Conservation (phyloP, 2,797 vertebrate species). For the Microctenopoma steveboyesi region DNA sequence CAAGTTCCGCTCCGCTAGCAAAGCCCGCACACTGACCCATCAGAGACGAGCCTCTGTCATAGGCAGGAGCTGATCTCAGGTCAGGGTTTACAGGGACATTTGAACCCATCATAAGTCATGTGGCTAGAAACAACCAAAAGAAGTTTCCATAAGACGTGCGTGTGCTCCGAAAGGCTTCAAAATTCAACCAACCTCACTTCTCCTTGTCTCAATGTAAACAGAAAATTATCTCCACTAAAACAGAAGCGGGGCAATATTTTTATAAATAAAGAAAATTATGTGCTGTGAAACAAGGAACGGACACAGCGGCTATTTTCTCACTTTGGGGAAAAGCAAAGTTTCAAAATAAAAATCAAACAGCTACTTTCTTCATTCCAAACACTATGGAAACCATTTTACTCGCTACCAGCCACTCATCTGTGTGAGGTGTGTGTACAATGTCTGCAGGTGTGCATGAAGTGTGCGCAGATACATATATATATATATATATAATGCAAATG, state of each 20-base stretch:
- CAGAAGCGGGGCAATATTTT: slow-evolving; percentile 3
- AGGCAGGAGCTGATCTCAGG: slow-evolving; percentile 6
- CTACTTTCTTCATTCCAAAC: slow-evolving; percentile 11
- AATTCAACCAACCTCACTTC: slow-evolving; percentile 9
- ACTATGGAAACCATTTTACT: slow-evolving; percentile 73
- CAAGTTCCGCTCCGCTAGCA: slow-evolving; percentile 56
- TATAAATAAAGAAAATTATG: slow-evolving; percentile 26
- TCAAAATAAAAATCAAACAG: not conserved
- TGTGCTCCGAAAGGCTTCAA: not conserved
- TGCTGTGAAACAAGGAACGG: slow-evolving; percentile 14
- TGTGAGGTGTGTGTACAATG: slow-evolving; percentile 78
- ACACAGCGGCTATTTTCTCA: slow-evolving; percentile 25
- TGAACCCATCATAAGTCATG: slow-evolving; percentile 63
- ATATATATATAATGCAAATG: slow-evolving; percentile 70
- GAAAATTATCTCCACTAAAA: slow-evolving; percentile 19
- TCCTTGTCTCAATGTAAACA: slow-evolving; percentile 22
- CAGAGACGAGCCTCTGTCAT: slow-evolving; percentile 2
- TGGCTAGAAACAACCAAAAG: slow-evolving; percentile 59
- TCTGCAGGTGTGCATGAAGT: slow-evolving; percentile 83
- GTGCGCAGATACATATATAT: slow-evolving; percentile 69
- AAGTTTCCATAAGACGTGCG: slow-evolving; percentile 43
- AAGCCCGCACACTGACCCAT: slow-evolving; percentile 35
- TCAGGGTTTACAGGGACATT: slow-evolving; percentile 38
- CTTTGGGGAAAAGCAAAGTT: slow-evolving; percentile 4
- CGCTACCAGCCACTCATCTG: slow-evolving; percentile 72